Percentiles rank a stretch among this genome's conserved stretches.
These are phyloP conservation scores for Phalacrocorax brasilianus DNA, from an alignment of 2,113 vertebrate species.

Conservation along the genomic window DNA sequence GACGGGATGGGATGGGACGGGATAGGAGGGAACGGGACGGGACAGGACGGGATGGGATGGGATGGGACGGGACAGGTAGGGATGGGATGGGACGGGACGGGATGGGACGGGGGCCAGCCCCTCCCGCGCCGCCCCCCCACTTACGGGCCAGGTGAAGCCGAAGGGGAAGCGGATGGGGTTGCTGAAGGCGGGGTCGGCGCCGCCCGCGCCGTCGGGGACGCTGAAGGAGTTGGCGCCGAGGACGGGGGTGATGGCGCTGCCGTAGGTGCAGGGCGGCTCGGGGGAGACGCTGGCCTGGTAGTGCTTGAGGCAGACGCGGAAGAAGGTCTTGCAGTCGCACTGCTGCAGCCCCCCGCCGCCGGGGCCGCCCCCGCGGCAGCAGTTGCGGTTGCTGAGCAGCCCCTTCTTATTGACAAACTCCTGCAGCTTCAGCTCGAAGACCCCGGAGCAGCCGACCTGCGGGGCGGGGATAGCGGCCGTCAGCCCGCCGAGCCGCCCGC, in stretches of 20 bases:
- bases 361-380: slow-evolving; percentile 83
- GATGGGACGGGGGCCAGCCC: not conserved
- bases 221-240: slow-evolving; percentile 96
- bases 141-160: slow-evolving; percentile 98
- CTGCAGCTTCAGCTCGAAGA: slow-evolving; percentile 97
- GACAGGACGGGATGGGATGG: too few relatives aligned
- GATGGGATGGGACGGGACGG: not conserved
- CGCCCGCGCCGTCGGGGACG: slow-evolving; percentile 84
- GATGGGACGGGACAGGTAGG: not conserved
- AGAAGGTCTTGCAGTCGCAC: slow-evolving; percentile 98
- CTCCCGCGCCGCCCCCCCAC: slow-evolving; percentile 27
- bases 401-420: slow-evolving; percentile 98
- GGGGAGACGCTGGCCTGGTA: slow-evolving; percentile 96
- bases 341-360: slow-evolving; percentile 79
- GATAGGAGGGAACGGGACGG: too few relatives aligned
- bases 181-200: slow-evolving; percentile 84
- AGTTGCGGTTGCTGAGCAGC: slow-evolving; percentile 86
- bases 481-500: not conserved
- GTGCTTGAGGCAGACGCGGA: slow-evolving; percentile 96
- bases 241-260: slow-evolving; percentile 92
- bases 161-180: slow-evolving; percentile 94
- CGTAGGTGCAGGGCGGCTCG: slow-evolving; percentile 97
- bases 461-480: not conserved
- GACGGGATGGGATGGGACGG: too few relatives aligned
- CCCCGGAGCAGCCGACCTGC: slow-evolving; percentile 89